These are phyloP conservation scores for Balaenoptera acutorostrata DNA, from an alignment of 2,113 vertebrate species.

Conservation along the genomic window DNA sequence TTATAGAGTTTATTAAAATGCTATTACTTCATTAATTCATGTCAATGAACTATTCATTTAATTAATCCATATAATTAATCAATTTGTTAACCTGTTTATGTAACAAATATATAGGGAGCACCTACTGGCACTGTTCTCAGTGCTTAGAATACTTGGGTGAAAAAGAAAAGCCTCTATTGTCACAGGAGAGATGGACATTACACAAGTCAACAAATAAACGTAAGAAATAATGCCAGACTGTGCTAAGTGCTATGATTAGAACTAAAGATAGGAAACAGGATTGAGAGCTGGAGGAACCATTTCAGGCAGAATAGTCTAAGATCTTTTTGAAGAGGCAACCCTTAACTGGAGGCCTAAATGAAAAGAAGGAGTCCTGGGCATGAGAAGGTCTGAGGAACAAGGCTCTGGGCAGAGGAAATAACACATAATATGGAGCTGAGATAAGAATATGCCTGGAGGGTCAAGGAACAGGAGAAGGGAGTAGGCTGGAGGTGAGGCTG, in stretches of 20 bases:
- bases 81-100: not conserved
- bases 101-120: not conserved
- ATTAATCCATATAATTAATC: not conserved
- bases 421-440: not conserved
- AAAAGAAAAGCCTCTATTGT: not conserved
- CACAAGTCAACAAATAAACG: not conserved
- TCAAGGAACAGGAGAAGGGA: not conserved
- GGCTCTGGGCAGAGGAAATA: not conserved
- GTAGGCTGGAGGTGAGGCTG: not conserved
- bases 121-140: not conserved
- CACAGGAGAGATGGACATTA: not conserved
- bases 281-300: not conserved
- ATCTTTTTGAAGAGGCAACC: not conserved
- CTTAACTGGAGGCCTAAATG: not conserved
- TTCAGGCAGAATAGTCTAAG: not conserved
- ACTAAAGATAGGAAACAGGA: not conserved
- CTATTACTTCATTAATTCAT: not conserved
- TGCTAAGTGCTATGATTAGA: not conserved
- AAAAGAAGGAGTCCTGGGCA: not conserved
- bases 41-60: not conserved
- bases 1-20: not conserved
- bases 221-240: not conserved
- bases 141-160: not conserved
- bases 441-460: not conserved
- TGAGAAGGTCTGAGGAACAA: not conserved